Conservation (phyloP, 2,888 invertebrate species). For the Drosophila siamana region DNA sequence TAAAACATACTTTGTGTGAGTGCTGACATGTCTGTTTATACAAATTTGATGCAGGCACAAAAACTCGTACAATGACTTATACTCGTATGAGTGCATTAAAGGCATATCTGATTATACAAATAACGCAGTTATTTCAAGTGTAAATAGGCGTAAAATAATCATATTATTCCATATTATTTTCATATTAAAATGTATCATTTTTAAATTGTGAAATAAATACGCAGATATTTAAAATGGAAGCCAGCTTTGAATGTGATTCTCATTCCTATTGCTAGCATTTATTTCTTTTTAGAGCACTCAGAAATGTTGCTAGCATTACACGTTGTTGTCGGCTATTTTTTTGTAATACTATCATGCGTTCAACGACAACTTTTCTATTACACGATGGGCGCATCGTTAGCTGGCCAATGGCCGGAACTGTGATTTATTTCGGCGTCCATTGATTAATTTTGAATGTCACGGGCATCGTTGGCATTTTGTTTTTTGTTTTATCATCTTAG, state of each 20-base stretch:
- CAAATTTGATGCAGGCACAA: constrained; percentile 3
- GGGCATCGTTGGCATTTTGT: constrained; percentile 7
- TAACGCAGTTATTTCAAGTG: constrained; percentile 3
- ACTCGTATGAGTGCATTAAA: constrained; percentile 6
- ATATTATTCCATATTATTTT: not conserved
- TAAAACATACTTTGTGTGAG: constrained; percentile 9
- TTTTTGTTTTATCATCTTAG: constrained; percentile 3
- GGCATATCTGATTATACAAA: constrained; percentile 14
- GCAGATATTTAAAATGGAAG: too few relatives aligned
- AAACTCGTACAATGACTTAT: not conserved
- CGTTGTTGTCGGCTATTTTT: not conserved
- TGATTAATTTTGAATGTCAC: constrained; percentile 65
- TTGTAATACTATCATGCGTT: not conserved
- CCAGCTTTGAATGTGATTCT: too few relatives aligned
- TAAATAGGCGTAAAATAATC: not conserved
- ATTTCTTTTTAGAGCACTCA: not conserved
- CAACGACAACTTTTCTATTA: not conserved
- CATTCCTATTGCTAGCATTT: too few relatives aligned
- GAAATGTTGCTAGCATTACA: not conserved
- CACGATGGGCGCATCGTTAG: constrained; percentile 44
- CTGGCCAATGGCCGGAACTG: constrained; percentile 52
- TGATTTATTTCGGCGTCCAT: constrained; percentile 61
- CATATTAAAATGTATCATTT: not conserved
- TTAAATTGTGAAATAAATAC: too few relatives aligned
- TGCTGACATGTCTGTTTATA: constrained; percentile 8